Conservation (phyloP, 1,140 invertebrate genomes). For the Drosophila lacteicornis region DNA sequence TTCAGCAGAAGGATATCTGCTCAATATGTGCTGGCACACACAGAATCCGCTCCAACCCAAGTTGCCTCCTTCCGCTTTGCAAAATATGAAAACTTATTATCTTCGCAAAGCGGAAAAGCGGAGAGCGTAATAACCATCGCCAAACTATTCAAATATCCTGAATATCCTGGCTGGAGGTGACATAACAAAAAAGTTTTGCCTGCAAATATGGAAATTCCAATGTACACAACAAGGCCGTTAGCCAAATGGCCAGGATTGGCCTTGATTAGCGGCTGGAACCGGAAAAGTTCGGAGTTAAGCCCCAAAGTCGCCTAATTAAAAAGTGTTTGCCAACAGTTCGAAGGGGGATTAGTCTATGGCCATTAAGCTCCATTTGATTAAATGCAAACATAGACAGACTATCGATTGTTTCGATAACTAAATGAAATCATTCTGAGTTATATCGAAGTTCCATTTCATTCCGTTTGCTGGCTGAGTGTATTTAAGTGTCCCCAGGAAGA, state of each 20-base stretch:
- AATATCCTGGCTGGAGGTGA: constrained; percentile 21
- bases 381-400: background rate
- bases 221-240: constrained; percentile 11
- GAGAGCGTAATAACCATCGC: constrained; percentile 17
- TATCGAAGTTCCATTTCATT: background rate
- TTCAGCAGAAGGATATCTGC: background rate
- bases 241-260: constrained; percentile 6
- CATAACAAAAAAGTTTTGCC: constrained; percentile 18
- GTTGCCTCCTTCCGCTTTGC: constrained; percentile 13
- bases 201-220: constrained; percentile 25
- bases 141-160: constrained; percentile 34
- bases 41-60: constrained; percentile 5
- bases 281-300: background rate
- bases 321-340: constrained; percentile 1
- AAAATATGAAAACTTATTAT: constrained; percentile 73
- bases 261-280: constrained; percentile 18
- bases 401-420: background rate
- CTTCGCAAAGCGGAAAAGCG: constrained; percentile 5
- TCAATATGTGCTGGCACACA: constrained; percentile 3
- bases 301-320: background rate
- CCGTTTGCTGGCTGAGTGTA: constrained; percentile 11
- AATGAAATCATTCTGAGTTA: background rate
- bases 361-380: too few species aligned
- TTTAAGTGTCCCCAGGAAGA: constrained; percentile 3
- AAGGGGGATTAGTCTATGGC: background rate